Conservation (phyloP, 2,113 vertebrate genomes). For the Uria aalge region DNA sequence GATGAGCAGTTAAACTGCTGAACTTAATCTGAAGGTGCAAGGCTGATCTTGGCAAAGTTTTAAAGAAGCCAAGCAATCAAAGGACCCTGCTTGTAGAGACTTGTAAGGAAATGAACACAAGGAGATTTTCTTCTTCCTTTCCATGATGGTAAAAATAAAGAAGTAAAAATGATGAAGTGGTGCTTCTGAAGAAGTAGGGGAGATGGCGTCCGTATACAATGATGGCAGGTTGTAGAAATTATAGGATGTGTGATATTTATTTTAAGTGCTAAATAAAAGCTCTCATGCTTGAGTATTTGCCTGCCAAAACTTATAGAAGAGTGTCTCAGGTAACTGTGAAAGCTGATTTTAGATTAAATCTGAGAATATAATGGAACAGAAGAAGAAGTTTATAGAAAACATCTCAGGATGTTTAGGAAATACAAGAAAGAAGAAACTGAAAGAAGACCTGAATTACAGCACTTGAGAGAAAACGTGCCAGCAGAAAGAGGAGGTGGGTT, state of each 20-base stretch:
- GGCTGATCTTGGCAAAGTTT: not conserved
- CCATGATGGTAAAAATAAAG: not conserved
- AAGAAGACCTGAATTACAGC: not conserved
- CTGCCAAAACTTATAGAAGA: not conserved
- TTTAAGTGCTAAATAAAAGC: not conserved
- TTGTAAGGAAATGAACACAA: not conserved
- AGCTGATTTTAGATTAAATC: not conserved
- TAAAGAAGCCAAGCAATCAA: not conserved
- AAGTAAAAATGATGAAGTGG: not conserved
- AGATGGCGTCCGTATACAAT: not conserved
- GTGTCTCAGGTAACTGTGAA: not conserved
- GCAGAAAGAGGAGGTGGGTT: not conserved
- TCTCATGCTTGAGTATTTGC: not conserved
- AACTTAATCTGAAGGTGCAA: not conserved
- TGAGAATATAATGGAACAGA: not conserved
- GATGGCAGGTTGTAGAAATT: not conserved
- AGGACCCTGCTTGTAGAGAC: not conserved
- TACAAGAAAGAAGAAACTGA: not conserved
- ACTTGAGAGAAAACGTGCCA: not conserved
- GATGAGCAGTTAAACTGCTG: not conserved
- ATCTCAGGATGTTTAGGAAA: not conserved
- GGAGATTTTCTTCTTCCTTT: not conserved
- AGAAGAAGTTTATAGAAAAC: not conserved
- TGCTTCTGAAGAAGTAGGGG: not conserved
- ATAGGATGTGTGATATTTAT: not conserved